Conservation (phyloP, 2,113 vertebrate genomes). For the Noturus placidus region DNA sequence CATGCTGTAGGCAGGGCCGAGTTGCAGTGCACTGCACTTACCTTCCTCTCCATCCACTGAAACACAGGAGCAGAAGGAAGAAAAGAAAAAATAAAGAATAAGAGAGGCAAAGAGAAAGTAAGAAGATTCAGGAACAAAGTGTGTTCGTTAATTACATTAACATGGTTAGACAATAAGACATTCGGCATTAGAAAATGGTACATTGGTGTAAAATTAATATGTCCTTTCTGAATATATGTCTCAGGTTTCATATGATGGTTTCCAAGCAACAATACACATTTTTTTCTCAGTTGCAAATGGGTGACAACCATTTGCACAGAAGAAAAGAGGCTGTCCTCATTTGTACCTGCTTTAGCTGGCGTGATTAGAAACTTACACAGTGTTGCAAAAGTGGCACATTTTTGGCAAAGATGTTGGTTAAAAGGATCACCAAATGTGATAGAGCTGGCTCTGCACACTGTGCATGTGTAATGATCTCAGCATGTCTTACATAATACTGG, state of each 20-base stretch:
- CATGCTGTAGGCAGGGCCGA: constrained; percentile 44
- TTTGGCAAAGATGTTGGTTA: not conserved
- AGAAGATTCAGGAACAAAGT: constrained; percentile 11
- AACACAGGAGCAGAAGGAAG: constrained; percentile 43
- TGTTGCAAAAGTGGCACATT: not conserved
- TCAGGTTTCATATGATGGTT: not conserved
- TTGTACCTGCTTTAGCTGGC: not conserved
- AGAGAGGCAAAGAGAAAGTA: constrained; percentile 36
- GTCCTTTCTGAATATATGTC: not conserved
- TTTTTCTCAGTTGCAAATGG: not conserved
- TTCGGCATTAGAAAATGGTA: not conserved
- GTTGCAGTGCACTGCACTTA: constrained; percentile 54
- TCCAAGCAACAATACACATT: not conserved
- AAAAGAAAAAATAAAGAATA: not conserved
- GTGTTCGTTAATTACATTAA: not conserved
- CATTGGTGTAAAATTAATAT: not conserved
- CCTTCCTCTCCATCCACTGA: constrained; percentile 72
- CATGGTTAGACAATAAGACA: not conserved
- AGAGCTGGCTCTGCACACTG: not conserved
- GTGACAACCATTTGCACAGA: not conserved
- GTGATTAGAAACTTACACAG: not conserved
- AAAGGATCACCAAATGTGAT: not conserved
- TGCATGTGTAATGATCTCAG: not conserved
- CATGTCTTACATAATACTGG: constrained; percentile 68
- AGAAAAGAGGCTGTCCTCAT: not conserved